These are phyloP conservation scores for Varanus komodoensis DNA, from an alignment of 2,113 vertebrate species.

Conservation along the genomic window DNA sequence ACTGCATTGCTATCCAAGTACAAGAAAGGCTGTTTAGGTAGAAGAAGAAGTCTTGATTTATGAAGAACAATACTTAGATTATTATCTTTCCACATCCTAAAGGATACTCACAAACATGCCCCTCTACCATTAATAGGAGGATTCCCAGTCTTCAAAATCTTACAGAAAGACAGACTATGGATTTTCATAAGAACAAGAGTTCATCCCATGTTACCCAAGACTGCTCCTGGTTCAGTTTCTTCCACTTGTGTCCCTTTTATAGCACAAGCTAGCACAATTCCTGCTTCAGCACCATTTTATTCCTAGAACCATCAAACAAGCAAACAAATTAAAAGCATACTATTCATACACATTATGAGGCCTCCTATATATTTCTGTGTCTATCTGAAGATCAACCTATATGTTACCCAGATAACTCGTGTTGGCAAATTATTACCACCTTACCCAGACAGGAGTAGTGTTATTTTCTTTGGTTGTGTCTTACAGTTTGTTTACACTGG, in stretches of 20 bases:
- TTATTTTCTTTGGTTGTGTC: not conserved
- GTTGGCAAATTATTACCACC: not conserved
- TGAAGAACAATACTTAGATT: not conserved
- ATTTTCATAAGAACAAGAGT: not conserved
- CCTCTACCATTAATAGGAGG: not conserved
- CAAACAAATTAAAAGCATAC: not conserved
- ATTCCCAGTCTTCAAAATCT: not conserved
- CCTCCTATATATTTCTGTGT: not conserved
- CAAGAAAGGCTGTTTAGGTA: not conserved
- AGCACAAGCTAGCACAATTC: not conserved
- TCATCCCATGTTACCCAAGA: not conserved
- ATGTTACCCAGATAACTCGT: not conserved
- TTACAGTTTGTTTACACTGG: not conserved
- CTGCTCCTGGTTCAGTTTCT: not conserved
- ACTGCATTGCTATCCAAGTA: not conserved
- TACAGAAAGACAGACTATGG: not conserved
- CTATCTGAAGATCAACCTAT: not conserved
- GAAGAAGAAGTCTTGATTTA: not conserved
- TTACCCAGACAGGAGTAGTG: not conserved
- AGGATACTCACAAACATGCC: not conserved
- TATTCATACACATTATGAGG: not conserved
- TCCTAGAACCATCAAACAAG: not conserved
- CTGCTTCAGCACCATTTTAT: not conserved
- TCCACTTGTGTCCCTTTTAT: not conserved
- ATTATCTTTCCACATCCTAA: not conserved